phyloP scores from a whole-genome alignment of 2,113 vertebrate genomes.

The Callaeas wilsoni region DNA sequence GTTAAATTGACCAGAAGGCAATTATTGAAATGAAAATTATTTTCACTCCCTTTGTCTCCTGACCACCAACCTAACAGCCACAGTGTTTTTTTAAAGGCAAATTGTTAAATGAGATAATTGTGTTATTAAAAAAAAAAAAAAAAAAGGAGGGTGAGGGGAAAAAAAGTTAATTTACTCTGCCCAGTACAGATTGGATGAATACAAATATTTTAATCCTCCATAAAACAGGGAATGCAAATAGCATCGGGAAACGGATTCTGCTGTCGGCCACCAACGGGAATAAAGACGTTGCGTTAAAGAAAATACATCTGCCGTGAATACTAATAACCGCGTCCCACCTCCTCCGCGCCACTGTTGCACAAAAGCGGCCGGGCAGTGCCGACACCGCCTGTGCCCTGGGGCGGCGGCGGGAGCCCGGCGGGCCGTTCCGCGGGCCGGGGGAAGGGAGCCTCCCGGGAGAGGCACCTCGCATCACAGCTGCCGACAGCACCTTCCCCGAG shows the following conservation, averaged over 20 bases:
- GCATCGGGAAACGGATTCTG: conserved; percentile 20
- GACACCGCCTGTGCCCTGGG: background rate
- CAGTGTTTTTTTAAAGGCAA: conserved; percentile 65
- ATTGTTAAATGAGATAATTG: conserved; percentile 79
- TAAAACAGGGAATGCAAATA: conserved; percentile 60
- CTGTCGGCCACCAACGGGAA: conserved; percentile 45
- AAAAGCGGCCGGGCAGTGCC: conserved; percentile 2
- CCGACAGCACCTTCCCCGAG: background rate
- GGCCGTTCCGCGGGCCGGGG: background rate
- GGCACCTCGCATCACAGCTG: background rate
- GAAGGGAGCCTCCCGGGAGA: background rate
- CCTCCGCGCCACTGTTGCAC: background rate
- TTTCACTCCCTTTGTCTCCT: conserved; percentile 92
- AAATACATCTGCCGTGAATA: conserved; percentile 58
- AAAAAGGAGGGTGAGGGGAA: fast-evolving
- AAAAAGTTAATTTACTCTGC: conserved; percentile 70
- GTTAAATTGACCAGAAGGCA: conserved; percentile 99
- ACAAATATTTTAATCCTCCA: conserved; percentile 69
- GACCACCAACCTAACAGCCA: conserved; percentile 79
- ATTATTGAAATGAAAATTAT: conserved; percentile 98
- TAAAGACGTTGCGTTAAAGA: conserved; percentile 58
- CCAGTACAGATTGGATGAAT: conserved; percentile 58
- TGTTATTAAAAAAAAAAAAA: conserved; percentile 40
- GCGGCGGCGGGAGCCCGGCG: background rate
- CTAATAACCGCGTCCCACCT: conserved; percentile 1